Conservation (phyloP, 2,888 invertebrate species). For the Rhagonycha fulva region DNA sequence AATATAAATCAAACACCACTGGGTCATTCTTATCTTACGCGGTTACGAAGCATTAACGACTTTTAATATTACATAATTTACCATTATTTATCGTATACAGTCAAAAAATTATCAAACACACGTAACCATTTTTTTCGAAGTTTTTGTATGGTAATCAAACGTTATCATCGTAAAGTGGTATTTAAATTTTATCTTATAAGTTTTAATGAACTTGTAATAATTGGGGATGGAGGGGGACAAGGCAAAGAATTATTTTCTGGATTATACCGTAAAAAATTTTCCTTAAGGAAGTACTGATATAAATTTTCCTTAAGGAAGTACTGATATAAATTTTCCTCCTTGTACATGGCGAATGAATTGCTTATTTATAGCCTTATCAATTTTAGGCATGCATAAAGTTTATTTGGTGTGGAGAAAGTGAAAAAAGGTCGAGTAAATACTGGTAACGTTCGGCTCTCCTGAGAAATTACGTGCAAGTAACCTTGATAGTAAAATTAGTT, state of each 20-base stretch:
- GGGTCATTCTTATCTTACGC: slow-evolving; percentile 15
- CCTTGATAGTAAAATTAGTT: background rate
- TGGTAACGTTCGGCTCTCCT: background rate
- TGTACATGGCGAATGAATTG: background rate
- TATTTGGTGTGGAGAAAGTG: background rate
- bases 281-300: background rate
- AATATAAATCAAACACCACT: slow-evolving; percentile 14
- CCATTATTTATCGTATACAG: background rate
- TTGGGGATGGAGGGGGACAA: background rate
- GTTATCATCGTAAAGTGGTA: background rate
- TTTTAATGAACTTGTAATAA: background rate
- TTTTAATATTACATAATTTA: background rate
- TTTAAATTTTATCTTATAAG: background rate
- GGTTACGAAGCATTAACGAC: background rate
- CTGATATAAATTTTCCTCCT: background rate
- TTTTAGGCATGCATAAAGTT: background rate
- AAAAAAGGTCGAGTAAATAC: background rate
- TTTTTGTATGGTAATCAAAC: background rate
- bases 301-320: no score
- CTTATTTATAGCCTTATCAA: background rate
- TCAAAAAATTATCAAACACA: background rate
- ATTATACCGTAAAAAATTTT: background rate
- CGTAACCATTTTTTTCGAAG: background rate
- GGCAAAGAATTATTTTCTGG: background rate
- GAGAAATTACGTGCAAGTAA: background rate